Percentiles rank a stretch among this genome's conserved stretches.
Conservation (phyloP, 2,113 vertebrate genomes). For the Sebastes schlegelii region DNA sequence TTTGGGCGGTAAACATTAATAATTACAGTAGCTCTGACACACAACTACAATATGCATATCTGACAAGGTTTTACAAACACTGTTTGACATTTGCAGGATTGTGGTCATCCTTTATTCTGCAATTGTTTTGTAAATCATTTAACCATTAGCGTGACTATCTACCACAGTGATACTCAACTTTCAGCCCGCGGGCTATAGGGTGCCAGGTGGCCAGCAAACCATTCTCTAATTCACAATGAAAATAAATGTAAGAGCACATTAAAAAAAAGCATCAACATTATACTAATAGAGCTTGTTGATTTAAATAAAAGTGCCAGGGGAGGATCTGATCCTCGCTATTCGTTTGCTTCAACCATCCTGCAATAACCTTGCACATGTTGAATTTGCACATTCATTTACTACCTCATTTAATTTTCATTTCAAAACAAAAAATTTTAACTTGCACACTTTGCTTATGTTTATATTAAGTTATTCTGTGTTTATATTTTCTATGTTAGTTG, state of each 20-base stretch:
- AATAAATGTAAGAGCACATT: background rate
- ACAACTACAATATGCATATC: background rate
- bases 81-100: background rate
- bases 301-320: background rate
- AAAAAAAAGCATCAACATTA: background rate
- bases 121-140: slow-evolving; percentile 44
- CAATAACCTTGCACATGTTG: too few species aligned
- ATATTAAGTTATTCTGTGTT: too few species aligned
- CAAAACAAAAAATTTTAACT: too few species aligned
- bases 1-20: slow-evolving; percentile 2
- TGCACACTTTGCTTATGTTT: too few species aligned
- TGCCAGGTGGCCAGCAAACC: background rate
- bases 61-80: slow-evolving; percentile 1
- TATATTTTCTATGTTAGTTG: too few species aligned
- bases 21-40: slow-evolving; percentile 13
- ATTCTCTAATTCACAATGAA: background rate
- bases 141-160: slow-evolving; percentile 7
- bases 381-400: too few species aligned
- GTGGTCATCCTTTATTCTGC: background rate
- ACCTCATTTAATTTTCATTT: too few species aligned
- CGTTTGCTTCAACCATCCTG: too few species aligned
- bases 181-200: background rate
- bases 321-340: background rate
- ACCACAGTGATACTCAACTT: background rate
- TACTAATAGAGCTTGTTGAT: background rate